Conservation (phyloP, 2,797 vertebrate genomes). For the Anguilla pacifica region DNA sequence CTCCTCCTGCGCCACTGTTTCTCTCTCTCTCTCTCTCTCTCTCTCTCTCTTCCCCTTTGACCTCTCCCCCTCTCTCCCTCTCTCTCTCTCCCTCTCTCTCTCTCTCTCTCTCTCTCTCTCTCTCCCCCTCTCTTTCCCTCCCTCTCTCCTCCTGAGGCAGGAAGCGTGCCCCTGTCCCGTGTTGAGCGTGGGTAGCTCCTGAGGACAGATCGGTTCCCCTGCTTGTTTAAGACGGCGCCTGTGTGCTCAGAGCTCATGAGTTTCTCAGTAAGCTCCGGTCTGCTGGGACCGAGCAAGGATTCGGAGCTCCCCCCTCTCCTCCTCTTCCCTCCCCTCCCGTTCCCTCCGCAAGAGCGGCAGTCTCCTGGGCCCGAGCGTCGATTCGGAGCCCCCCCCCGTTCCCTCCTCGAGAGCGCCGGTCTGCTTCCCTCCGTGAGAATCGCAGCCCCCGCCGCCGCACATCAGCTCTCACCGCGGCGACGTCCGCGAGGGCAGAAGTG, state of each 20-base stretch:
- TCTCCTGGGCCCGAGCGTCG: no score
- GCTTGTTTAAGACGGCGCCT: slow-evolving; percentile 47
- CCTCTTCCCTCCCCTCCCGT: no score
- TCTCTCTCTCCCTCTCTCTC: not conserved
- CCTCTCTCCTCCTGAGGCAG: slow-evolving; percentile 20
- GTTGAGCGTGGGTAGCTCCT: slow-evolving; percentile 50
- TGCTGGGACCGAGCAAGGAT: slow-evolving; percentile 28
- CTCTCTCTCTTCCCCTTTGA: not conserved
- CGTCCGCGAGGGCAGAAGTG: not conserved
- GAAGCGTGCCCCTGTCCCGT: slow-evolving; percentile 13
- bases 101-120: not conserved
- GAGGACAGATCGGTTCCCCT: slow-evolving; percentile 50
- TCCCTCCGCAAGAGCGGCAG: no score
- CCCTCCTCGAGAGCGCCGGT: no score
- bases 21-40: slow-evolving; percentile 13
- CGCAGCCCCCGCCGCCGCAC: not conserved
- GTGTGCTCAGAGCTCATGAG: slow-evolving; percentile 38
- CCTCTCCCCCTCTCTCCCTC: not conserved
- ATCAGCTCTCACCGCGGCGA: not conserved
- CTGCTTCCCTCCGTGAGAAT: not conserved
- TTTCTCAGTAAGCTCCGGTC: not conserved
- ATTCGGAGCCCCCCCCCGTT: no score
- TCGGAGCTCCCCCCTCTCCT: no score
- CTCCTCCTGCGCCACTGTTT: slow-evolving; percentile 11
- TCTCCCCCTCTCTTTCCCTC: slow-evolving; percentile 11